Percentiles rank a stretch among this genome's conserved stretches.
Conservation (phyloP, 2,888 invertebrate species). For the Lumbricus terrestris region DNA sequence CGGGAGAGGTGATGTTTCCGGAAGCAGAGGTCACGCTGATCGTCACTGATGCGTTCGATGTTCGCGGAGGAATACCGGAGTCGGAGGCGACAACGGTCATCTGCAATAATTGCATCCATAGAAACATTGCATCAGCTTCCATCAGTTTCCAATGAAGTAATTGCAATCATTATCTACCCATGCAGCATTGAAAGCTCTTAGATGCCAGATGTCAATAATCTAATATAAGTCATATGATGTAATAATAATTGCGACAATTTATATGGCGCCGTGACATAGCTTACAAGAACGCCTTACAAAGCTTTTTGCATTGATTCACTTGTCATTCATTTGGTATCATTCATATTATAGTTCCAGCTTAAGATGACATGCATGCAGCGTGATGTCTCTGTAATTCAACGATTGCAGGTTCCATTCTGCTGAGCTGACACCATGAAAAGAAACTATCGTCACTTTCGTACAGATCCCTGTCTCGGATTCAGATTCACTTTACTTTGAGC, state of each 20-base stretch:
- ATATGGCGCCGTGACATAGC: too few species aligned
- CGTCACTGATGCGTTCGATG: slow-evolving; percentile 19
- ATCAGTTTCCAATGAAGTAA: neutral
- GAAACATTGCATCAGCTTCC: neutral
- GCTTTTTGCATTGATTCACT: too few species aligned
- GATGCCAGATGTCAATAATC: neutral
- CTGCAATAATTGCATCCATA: slow-evolving; percentile 20
- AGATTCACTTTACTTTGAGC: neutral
- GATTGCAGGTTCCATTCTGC: neutral
- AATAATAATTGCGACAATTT: too few species aligned
- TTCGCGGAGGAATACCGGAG: slow-evolving; percentile 32
- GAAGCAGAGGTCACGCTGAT: slow-evolving; percentile 38
- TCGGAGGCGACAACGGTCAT: slow-evolving; percentile 34
- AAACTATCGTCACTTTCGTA: neutral
- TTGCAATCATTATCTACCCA: neutral
- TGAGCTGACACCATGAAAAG: neutral
- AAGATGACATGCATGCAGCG: neutral
- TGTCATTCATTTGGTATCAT: too few species aligned
- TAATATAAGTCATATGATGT: neutral
- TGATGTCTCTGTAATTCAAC: neutral
- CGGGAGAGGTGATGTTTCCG: neutral
- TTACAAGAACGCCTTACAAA: too few species aligned
- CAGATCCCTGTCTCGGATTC: neutral
- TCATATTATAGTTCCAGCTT: neutral
- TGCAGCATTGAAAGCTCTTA: neutral